Percentiles rank a stretch among this genome's conserved stretches.
These are phyloP conservation scores for Microcebus jonahi DNA, from an alignment of 2,113 vertebrate species.

Conservation along the genomic window DNA sequence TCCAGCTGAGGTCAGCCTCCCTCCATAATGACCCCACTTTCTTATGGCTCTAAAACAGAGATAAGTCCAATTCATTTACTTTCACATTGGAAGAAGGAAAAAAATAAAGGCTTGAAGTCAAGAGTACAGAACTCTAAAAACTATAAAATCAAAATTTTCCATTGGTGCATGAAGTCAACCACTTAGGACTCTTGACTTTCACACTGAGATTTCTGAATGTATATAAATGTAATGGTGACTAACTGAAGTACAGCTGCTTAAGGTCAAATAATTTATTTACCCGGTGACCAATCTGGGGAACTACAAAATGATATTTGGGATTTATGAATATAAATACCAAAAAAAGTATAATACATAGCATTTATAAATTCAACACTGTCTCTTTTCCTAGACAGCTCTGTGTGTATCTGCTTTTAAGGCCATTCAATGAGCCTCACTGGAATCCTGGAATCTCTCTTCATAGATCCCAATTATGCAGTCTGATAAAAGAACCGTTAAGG, in stretches of 20 bases:
- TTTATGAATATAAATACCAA: background rate
- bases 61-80: slow-evolving; percentile 32
- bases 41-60: slow-evolving; percentile 95
- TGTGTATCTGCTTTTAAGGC: background rate
- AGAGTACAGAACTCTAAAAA: background rate
- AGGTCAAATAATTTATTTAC: background rate
- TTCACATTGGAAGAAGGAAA: background rate
- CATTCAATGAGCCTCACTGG: background rate
- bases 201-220: background rate
- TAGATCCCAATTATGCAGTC: background rate
- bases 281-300: background rate
- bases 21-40: slow-evolving; percentile 96
- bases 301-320: background rate
- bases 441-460: background rate
- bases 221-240: background rate
- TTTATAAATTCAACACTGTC: background rate
- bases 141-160: background rate
- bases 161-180: background rate
- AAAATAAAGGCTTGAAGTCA: background rate
- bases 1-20: slow-evolving; percentile 94
- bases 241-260: background rate
- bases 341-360: background rate
- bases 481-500: background rate
- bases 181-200: background rate
- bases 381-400: background rate